Percentiles rank a stretch among this genome's conserved stretches.
Conservation (phyloP, 2,113 vertebrate species). For the Fukomys damarensis region DNA sequence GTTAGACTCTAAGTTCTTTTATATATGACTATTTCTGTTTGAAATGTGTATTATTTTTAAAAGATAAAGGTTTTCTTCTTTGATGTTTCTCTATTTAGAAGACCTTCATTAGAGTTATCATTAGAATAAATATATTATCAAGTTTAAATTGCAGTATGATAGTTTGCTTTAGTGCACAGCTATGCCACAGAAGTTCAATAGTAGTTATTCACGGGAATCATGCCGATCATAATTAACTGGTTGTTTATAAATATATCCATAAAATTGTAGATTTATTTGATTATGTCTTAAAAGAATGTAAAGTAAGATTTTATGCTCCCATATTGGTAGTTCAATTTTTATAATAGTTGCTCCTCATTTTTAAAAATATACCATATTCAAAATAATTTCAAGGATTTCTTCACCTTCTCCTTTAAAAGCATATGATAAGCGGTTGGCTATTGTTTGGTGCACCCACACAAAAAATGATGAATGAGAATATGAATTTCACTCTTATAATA, state of each 20-base stretch:
- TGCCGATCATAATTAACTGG: background rate
- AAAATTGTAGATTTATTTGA: slow-evolving; percentile 14
- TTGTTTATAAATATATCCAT: slow-evolving; percentile 4
- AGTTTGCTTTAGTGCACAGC: background rate
- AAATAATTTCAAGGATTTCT: slow-evolving; percentile 1
- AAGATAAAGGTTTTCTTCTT: background rate
- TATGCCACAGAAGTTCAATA: background rate
- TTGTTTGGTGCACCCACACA: background rate
- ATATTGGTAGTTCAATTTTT: background rate
- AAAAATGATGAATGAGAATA: background rate
- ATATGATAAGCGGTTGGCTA: background rate
- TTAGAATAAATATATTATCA: slow-evolving; percentile 7
- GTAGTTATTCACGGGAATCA: background rate
- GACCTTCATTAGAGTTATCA: background rate
- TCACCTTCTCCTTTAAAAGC: background rate
- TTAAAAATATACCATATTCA: background rate
- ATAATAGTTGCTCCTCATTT: background rate
- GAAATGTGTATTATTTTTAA: background rate
- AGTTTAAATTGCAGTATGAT: background rate
- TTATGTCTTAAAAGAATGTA: background rate
- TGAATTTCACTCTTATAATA: background rate
- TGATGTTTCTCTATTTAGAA: background rate
- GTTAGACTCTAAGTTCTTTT: background rate
- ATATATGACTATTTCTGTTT: background rate
- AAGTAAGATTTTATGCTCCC: background rate